phyloP scores from a whole-genome alignment of 2,797 vertebrate genomes.

The Megaceryle alcyon region DNA sequence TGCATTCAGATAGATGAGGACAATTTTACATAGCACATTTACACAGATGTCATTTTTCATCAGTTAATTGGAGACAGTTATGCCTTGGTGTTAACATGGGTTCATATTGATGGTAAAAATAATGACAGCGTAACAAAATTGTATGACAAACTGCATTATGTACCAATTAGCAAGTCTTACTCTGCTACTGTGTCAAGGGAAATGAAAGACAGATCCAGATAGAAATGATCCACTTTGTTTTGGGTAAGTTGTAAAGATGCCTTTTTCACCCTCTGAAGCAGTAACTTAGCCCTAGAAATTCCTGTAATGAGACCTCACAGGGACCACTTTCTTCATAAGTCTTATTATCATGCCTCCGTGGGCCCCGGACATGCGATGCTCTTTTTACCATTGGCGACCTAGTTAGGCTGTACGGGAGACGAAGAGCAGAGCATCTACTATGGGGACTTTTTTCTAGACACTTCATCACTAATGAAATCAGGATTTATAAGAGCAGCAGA shows the following conservation, averaged over 20 bases:
- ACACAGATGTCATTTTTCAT: slow-evolving; percentile 61
- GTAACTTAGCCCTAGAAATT: slow-evolving; percentile 29
- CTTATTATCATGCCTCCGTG: not conserved
- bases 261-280: slow-evolving; percentile 1
- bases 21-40: not conserved
- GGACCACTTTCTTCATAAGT: slow-evolving; percentile 16
- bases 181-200: not conserved
- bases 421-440: not conserved
- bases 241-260: not conserved
- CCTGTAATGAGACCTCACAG: slow-evolving; percentile 53
- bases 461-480: slow-evolving; percentile 4
- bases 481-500: not conserved
- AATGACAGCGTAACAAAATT: slow-evolving; percentile 18
- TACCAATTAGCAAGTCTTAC: slow-evolving; percentile 41
- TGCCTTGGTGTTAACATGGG: not conserved
- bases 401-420: not conserved
- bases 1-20: not conserved
- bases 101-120: not conserved
- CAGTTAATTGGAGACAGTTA: slow-evolving; percentile 64
- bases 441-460: not conserved
- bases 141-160: slow-evolving; percentile 40
- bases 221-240: not conserved
- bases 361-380: not conserved
- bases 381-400: not conserved
- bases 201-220: not conserved